These are phyloP conservation scores for Lepidocolaptes lacrymiger DNA, from an alignment of 2,797 vertebrate species.

Conservation along the genomic window DNA sequence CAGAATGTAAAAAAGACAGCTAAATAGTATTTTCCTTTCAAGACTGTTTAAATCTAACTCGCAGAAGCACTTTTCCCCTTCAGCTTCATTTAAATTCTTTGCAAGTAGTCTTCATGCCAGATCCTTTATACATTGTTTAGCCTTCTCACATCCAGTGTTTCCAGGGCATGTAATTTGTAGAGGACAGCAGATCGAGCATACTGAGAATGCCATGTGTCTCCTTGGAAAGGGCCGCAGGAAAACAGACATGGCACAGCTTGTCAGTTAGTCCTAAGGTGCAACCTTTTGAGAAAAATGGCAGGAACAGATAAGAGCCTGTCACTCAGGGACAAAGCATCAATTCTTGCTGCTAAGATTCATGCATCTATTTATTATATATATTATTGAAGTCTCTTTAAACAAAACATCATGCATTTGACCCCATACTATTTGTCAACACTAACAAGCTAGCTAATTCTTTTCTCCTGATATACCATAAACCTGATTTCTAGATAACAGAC, in stretches of 20 bases:
- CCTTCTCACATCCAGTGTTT: not conserved
- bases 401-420: not conserved
- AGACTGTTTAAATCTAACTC: not conserved
- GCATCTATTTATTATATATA: not conserved
- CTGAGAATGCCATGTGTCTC: not conserved
- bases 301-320: not conserved
- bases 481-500: not conserved
- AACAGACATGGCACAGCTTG: not conserved
- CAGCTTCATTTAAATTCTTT: not conserved
- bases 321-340: not conserved
- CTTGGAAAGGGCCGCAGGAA: not conserved
- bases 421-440: not conserved
- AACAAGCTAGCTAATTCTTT: not conserved
- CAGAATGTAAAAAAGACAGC: not conserved
- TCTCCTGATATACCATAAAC: not conserved
- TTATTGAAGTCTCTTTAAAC: not conserved
- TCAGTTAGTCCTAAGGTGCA: not conserved
- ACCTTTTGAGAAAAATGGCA: not conserved
- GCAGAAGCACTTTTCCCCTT: not conserved
- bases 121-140: not conserved
- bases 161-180: not conserved
- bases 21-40: not conserved
- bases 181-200: accelerated
- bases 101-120: not conserved
- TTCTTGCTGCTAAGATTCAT: not conserved